Base-by-base conservation (phyloP, 2,888 invertebrate species). In the Junonia oenone region DNA sequence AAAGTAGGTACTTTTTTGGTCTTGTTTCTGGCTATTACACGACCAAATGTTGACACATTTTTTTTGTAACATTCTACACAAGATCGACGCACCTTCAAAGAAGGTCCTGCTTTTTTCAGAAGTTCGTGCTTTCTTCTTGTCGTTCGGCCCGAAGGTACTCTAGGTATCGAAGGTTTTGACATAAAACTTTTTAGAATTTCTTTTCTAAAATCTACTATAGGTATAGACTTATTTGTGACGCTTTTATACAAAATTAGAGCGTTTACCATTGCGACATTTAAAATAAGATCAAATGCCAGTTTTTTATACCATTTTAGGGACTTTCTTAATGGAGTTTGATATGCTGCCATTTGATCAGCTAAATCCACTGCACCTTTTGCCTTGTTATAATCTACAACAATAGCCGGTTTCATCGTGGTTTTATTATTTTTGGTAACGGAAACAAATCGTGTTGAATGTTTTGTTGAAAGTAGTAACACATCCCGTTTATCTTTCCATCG, bases 321-420 rank as follows among this genome's bases (percentile, higher is more conserved):
- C 45, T 66, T 68, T 13, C 66, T 56, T 38, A 64, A 58, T 51
- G 66, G 63, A 43, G 64, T 63, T 51, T 55, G 50, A 48, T 67
- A 68, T 45, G 65, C 65, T 51, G 61, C 53, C 64, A 68, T 65
- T 57, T 69, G 66, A 38, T 68, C 64, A 19, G 37, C 8, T 4
- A 38, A 15, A 65, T 71, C 66, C 5, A 59, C 57, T 17, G 48
- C 29, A 47, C 69, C 68, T 29, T 68, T 58, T 26, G 58, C 60
- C 65, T 69, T 73, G 17, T 70, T 66, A 40, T 59, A 63, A 63
- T 72, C 71, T 29, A 68, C 48, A 40, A 40, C 51, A 61, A 67
- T 50, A 31, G 40, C 29, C n/a, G 40, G 38, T 27, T 29, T 52
- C 48, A 53, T 38, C 31, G 58, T 0, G 64, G 68, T 49, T 65